These are phyloP conservation scores for Acanthosoma haemorrhoidale DNA, from an alignment of 2,888 invertebrate genomes.

Conservation along the genomic window DNA sequence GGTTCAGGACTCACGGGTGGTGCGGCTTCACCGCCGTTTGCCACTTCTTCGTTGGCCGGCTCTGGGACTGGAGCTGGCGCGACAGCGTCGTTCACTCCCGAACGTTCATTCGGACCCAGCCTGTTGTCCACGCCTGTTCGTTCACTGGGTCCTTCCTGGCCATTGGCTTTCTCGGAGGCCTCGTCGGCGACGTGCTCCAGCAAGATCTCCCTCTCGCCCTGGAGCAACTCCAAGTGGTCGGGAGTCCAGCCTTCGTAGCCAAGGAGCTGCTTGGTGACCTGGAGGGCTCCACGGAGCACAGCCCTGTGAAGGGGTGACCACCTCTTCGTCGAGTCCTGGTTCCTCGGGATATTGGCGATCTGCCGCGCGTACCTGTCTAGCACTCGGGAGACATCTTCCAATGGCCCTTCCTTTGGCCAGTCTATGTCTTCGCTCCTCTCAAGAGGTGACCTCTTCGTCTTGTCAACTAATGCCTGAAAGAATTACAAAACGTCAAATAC, in stretches of 20 bases:
- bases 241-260: background rate
- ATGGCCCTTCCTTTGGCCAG: background rate
- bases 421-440: background rate
- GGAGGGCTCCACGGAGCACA: background rate
- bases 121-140: background rate
- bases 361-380: background rate
- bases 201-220: background rate
- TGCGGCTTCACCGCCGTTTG: no score
- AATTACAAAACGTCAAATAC: background rate
- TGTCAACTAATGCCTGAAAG: background rate
- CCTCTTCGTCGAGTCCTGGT: background rate
- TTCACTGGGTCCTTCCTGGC: no score
- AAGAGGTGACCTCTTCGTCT: background rate
- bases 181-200: background rate
- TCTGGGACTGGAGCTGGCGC: background rate
- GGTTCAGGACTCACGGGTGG: no score
- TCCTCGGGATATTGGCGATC: background rate
- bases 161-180: no score
- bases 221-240: background rate
- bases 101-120: background rate
- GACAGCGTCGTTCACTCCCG: background rate
- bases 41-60: background rate
- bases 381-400: background rate
- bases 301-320: background rate
- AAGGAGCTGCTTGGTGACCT: constrained; percentile 1